Evolutionary conservation across 2,113 vertebrate species (phyloP), one percentile per base, ranked within the genome.

Genomic region (Uropsilus gracilis): DNA sequence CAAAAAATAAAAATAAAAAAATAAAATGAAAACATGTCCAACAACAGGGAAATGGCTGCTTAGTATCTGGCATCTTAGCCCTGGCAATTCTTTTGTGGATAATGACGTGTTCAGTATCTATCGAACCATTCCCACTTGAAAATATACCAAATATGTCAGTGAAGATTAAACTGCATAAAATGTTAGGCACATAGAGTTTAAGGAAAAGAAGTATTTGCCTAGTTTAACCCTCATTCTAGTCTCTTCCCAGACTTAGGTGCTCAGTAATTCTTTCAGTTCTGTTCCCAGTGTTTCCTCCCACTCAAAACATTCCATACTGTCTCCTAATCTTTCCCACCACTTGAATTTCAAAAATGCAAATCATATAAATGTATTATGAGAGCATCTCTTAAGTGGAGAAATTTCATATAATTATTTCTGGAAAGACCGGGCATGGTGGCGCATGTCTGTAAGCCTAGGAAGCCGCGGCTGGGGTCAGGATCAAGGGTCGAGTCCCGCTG

Each of bases 21-120:
- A 22, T 18, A n/a, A n/a, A n/a, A n/a, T n/a, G 28, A 73, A 63
- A 61, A n/a, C 75, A 28, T 17, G 14, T 72, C 42, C 73, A 50
- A 72, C 13, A 16, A 39, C 75, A 89, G 34, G n/a, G 76, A 94
- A 92, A 87, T 66, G 88, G 26, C 84, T 68, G 82, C 32, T 86
- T 71, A 89, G 83, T 28, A 17, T 17, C 4, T 46, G 37, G 17
- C 16, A 13, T 59, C 34, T 78, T 59, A 91, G 73, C n/a, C 57
- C 50, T 4, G 3, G 42, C 12, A 80, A 73, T 80, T 94, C 55
- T 82, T 89, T 37, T 2, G 10, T 93, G 82, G 59, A 30, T 76
- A 61, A 89, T 73, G 89, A 81, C 88, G 53, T 57, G 73, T 32
- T 68, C 76, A n/a, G 39, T 32, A 14, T n/a, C 46, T 46, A 10